Conservation (phyloP, 2,797 vertebrate genomes). For the Furcifer pardalis region DNA sequence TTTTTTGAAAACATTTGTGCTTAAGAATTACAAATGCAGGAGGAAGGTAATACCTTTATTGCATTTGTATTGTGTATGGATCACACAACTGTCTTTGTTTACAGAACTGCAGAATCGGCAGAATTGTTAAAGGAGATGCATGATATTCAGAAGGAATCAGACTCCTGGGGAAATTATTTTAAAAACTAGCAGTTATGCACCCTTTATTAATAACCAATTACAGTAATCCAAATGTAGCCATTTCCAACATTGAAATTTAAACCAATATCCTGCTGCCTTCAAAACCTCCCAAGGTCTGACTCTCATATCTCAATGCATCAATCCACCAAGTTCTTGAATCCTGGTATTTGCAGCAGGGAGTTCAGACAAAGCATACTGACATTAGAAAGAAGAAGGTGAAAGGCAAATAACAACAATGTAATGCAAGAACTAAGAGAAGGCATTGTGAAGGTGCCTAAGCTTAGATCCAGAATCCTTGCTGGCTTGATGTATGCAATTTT, state of each 20-base stretch:
- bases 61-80: too few relatives aligned
- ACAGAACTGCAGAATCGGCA: neutral
- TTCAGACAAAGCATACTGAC: neutral
- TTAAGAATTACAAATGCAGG: too few relatives aligned
- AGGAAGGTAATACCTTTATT: too few relatives aligned
- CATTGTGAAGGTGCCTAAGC: constrained; percentile 34
- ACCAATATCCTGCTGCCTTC: constrained; percentile 49
- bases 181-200: constrained; percentile 44
- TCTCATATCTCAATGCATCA: constrained; percentile 57
- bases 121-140: neutral
- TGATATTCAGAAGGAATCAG: constrained; percentile 30
- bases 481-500: constrained; percentile 61
- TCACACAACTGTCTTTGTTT: too few relatives aligned
- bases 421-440: neutral
- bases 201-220: constrained; percentile 45
- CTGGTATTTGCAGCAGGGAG: neutral
- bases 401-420: constrained; percentile 15
- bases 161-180: constrained; percentile 22
- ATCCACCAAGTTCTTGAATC: neutral
- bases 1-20: neutral
- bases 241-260: constrained; percentile 39
- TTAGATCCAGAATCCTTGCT: constrained; percentile 40
- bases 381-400: neutral
- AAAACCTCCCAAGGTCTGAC: constrained; percentile 43
- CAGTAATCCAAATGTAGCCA: constrained; percentile 42